A percentile compares a stretch with the other conserved stretches of the same genome.
Conservation (phyloP, 2,113 vertebrate species). For the Mus spicilegus region DNA sequence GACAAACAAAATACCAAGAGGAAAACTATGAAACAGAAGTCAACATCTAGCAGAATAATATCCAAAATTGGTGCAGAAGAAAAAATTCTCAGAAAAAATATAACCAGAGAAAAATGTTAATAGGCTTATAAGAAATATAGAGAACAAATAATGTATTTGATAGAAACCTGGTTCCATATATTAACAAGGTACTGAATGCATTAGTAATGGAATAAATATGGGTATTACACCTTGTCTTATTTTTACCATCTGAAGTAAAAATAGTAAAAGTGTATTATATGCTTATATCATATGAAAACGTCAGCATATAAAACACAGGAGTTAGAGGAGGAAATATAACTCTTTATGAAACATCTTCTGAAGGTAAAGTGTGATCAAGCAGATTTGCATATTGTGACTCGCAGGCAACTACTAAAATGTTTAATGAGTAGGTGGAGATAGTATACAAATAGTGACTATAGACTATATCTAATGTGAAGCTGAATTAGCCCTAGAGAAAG, state of each 20-base stretch:
- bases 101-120: neutral
- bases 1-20: neutral
- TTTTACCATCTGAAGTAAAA: neutral
- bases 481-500: neutral
- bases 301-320: neutral
- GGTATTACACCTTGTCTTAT: neutral
- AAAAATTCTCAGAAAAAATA: neutral
- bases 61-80: neutral
- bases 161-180: neutral
- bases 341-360: neutral
- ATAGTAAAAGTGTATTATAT: neutral
- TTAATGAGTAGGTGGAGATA: neutral
- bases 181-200: neutral
- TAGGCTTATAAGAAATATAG: neutral
- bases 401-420: neutral
- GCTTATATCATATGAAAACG: neutral
- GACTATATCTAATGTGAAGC: neutral
- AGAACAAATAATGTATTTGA: neutral
- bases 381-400: neutral
- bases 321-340: neutral
- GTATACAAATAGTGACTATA: neutral
- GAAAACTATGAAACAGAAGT: neutral
- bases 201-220: neutral
- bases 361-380: neutral
- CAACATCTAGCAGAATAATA: neutral